Conservation (phyloP, 1,140 invertebrate species). For the Limonius californicus region DNA sequence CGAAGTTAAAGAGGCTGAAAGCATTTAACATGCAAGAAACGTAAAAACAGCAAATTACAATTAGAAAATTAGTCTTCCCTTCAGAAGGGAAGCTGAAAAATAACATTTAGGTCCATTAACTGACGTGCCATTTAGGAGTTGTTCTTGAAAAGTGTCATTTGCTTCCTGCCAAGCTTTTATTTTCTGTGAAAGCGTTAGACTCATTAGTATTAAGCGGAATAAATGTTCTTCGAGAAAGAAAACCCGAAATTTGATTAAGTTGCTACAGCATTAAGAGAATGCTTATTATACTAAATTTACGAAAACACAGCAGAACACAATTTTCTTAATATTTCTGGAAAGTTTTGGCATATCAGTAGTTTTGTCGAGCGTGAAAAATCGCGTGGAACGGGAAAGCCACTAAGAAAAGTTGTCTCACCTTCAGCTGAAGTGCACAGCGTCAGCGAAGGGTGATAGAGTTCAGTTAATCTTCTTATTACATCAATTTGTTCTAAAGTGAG, state of each 20-base stretch:
- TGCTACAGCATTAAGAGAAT: not conserved
- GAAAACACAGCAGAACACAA: too few relatives aligned
- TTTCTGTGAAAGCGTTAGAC: not conserved
- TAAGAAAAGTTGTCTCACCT: constrained; percentile 51
- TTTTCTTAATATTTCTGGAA: too few relatives aligned
- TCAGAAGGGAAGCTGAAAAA: not conserved
- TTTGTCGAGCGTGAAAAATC: too few relatives aligned
- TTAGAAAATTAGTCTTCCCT: not conserved
- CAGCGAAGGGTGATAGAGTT: constrained; percentile 62
- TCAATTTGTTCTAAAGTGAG: constrained; percentile 79
- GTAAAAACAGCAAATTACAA: not conserved
- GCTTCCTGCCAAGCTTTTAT: not conserved
- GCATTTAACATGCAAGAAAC: not conserved
- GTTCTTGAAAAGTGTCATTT: not conserved
- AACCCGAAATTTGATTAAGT: not conserved
- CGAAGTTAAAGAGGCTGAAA: not conserved
- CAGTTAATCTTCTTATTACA: constrained; percentile 70
- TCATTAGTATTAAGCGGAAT: not conserved
- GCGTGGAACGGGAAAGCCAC: not conserved
- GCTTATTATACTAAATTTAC: too few relatives aligned
- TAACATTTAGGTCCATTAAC: not conserved
- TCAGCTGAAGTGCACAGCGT: constrained; percentile 64
- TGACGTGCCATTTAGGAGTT: constrained; percentile 1
- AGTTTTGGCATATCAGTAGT: too few relatives aligned
- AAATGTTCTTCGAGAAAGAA: not conserved